Evolutionary conservation across 2,888 invertebrate genomes (phyloP).

Genomic region (Philereme vetulata): DNA sequence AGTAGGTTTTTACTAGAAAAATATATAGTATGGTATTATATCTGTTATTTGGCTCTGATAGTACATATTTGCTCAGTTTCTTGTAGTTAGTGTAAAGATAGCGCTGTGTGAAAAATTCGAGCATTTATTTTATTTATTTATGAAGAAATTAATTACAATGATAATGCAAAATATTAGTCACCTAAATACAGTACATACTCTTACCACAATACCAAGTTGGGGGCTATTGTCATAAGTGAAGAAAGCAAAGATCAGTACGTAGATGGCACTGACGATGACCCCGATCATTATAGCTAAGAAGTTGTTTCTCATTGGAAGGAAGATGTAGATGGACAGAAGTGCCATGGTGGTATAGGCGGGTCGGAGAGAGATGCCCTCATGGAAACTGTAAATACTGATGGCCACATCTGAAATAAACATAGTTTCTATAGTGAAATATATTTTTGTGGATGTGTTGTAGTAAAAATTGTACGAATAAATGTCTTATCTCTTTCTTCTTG

Average conservation of each 20-base stretch:
- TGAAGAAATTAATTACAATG: not conserved
- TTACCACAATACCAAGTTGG: conserved; percentile 65
- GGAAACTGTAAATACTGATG: conserved; percentile 86
- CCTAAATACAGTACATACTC: conserved; percentile 38
- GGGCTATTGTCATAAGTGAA: conserved; percentile 65
- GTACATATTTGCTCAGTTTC: no score
- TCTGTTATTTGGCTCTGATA: no score
- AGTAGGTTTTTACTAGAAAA: no score
- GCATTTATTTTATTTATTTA: no score
- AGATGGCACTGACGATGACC: conserved; percentile 85
- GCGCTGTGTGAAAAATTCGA: no score
- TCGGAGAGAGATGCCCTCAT: conserved; percentile 79
- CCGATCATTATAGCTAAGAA: conserved; percentile 88
- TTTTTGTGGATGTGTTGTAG: no score
- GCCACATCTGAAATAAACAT: conserved; percentile 81
- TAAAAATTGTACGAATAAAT: no score
- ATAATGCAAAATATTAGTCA: conserved; percentile 18
- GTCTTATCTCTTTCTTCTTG: no score
- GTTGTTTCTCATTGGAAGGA: conserved; percentile 91
- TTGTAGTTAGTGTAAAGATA: no score
- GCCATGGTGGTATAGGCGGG: conserved; percentile 89
- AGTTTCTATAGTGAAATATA: not conserved
- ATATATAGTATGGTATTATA: no score
- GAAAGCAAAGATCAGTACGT: conserved; percentile 80
- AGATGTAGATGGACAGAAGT: conserved; percentile 91